phyloP scores from a whole-genome alignment of 2,888 invertebrate species.

The Folsomia manolachei region DNA sequence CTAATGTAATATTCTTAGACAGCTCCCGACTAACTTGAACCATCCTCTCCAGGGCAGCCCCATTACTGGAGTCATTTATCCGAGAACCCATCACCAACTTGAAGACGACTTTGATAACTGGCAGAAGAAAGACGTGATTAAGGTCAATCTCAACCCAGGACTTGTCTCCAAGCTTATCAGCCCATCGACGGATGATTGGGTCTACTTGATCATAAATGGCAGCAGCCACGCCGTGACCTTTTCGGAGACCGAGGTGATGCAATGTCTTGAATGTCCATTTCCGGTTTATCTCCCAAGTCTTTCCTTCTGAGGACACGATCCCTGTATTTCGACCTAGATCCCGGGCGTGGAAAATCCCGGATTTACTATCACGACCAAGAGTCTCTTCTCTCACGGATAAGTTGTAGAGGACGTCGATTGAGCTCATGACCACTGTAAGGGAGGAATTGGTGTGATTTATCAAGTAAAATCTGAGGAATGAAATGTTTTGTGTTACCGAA shows the following conservation, averaged over 20 bases:
- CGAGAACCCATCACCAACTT: background rate
- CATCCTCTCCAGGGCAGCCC: background rate
- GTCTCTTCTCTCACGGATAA: background rate
- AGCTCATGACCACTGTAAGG: background rate
- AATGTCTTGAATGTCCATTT: background rate
- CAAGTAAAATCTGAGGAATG: no score
- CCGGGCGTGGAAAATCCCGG: background rate
- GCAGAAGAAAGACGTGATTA: background rate
- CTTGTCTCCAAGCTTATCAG: no score
- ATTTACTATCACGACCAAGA: background rate
- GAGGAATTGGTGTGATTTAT: no score
- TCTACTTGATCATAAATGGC: background rate
- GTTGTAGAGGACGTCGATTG: background rate
- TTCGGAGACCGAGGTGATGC: background rate
- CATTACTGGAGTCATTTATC: background rate
- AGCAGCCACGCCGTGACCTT: background rate
- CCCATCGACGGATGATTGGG: background rate
- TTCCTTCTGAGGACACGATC: background rate
- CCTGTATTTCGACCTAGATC: background rate
- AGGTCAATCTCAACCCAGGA: background rate
- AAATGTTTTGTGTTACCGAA: background rate
- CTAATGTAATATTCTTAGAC: background rate
- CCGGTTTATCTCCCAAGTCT: background rate
- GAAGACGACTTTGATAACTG: background rate
- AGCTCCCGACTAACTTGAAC: background rate